phyloP scores from a whole-genome alignment of 2,113 vertebrate species.

The Vimba vimba region DNA sequence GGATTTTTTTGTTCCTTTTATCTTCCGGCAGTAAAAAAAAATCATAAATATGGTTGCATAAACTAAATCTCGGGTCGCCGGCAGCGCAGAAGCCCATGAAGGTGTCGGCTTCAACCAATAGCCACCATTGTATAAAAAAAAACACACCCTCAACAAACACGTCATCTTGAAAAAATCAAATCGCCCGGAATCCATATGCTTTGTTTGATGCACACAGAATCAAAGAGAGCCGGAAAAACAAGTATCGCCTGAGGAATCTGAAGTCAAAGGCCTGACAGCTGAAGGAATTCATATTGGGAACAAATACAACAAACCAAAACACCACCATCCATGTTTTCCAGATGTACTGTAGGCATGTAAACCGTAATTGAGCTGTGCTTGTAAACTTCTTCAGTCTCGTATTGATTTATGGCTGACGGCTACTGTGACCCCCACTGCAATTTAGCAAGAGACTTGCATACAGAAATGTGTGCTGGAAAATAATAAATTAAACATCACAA shows the following conservation, averaged over 20 bases:
- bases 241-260: slow-evolving; percentile 62
- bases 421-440: background rate
- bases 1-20: too few species aligned
- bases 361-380: slow-evolving; percentile 43
- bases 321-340: slow-evolving; percentile 50
- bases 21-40: too few species aligned
- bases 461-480: slow-evolving; percentile 39
- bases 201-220: slow-evolving; percentile 39
- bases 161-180: slow-evolving; percentile 6
- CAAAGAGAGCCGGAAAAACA: slow-evolving; percentile 40
- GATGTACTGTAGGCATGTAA: slow-evolving; percentile 14
- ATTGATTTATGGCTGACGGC: slow-evolving; percentile 44
- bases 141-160: background rate
- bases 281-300: slow-evolving; percentile 65
- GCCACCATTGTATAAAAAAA: background rate
- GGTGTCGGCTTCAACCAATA: too few species aligned
- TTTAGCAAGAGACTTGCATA: slow-evolving; percentile 26
- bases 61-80: too few species aligned
- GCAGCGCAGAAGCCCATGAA: too few species aligned
- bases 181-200: slow-evolving; percentile 53
- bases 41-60: too few species aligned
- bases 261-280: slow-evolving; percentile 67
- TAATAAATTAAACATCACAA: slow-evolving; percentile 6
- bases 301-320: slow-evolving; percentile 54
- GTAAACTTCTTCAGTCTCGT: slow-evolving; percentile 34